phyloP scores from a whole-genome alignment of 92 coral and sea anemone genomes.

The Phenganax subtilis region DNA sequence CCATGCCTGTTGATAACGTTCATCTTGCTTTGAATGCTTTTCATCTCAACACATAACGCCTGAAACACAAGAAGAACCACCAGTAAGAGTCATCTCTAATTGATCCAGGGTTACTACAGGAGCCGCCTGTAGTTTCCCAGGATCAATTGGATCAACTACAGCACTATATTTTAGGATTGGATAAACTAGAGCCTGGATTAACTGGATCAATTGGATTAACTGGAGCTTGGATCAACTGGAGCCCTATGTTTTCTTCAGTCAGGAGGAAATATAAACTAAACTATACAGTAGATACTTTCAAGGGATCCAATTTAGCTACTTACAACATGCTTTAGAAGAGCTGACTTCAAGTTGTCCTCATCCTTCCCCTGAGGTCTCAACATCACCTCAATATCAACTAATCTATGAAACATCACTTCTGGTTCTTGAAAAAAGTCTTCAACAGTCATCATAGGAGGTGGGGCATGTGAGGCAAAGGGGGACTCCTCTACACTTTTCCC shows the following conservation, averaged over 20 bases:
- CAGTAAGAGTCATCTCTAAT: background rate
- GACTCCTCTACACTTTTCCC: slow-evolving; percentile 2
- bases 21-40: slow-evolving; percentile 77
- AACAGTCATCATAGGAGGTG: slow-evolving; percentile 47
- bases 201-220: background rate
- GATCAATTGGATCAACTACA: too few species aligned
- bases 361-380: slow-evolving; percentile 54
- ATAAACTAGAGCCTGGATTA: background rate
- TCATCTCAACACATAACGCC: slow-evolving; percentile 91
- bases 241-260: too few species aligned
- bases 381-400: slow-evolving; percentile 83
- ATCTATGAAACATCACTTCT: slow-evolving; percentile 74
- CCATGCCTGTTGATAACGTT: slow-evolving; percentile 83
- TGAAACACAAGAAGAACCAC: slow-evolving; percentile 12
- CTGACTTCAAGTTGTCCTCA: slow-evolving; percentile 68
- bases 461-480: slow-evolving; percentile 14
- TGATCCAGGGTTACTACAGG: background rate
- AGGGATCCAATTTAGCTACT: slow-evolving; percentile 18
- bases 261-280: too few species aligned
- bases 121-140: too few species aligned
- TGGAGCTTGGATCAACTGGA: too few species aligned
- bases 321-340: slow-evolving; percentile 94
- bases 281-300: background rate
- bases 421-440: slow-evolving; percentile 78
- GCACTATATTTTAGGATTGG: background rate